A percentile compares a stretch with the other conserved stretches of the same genome.
These are phyloP conservation scores for Diabrotica virgifera DNA, from an alignment of 1,140 invertebrate genomes.

Conservation along the genomic window DNA sequence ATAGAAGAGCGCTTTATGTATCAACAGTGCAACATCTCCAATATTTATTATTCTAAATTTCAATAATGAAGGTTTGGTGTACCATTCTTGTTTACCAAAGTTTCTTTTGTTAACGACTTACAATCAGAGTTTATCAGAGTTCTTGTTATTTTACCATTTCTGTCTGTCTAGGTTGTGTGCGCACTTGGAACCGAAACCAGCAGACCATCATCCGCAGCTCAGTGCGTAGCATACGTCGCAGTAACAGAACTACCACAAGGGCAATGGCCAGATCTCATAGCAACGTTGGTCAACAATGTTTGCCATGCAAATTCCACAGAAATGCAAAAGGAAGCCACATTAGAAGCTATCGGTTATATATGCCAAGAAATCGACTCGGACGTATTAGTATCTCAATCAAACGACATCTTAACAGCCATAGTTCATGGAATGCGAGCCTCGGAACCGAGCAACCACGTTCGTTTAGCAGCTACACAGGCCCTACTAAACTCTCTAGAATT, in stretches of 20 bases:
- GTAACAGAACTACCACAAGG: constrained; percentile 89
- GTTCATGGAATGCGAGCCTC: constrained; percentile 89
- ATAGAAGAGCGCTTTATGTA: too few species aligned
- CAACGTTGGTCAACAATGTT: constrained; percentile 85
- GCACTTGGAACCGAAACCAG: constrained; percentile 94
- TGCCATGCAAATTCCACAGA: constrained; percentile 80
- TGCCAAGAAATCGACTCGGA: constrained; percentile 86
- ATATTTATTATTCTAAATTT: too few species aligned
- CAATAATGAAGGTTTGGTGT: too few species aligned
- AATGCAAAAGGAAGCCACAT: constrained; percentile 91
- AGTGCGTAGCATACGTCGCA: constrained; percentile 98
- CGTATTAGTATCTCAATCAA: constrained; percentile 86
- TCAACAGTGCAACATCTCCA: too few species aligned
- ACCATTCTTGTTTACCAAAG: too few species aligned
- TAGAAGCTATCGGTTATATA: constrained; percentile 93
- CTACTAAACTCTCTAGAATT: constrained; percentile 98
- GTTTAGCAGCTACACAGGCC: constrained; percentile 93
- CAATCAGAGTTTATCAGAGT: too few species aligned
- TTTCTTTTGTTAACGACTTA: too few species aligned
- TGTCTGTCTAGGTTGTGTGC: constrained; percentile 61
- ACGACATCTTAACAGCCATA: constrained; percentile 97
- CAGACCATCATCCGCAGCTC: constrained; percentile 93
- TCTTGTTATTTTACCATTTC: too few species aligned
- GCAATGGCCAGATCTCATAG: constrained; percentile 84
- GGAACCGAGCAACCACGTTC: constrained; percentile 78